Percentiles rank a stretch among this genome's conserved stretches.
Evolutionary conservation across 2,888 invertebrate genomes (phyloP).

Genomic region (Lasioglossum villosulum): DNA sequence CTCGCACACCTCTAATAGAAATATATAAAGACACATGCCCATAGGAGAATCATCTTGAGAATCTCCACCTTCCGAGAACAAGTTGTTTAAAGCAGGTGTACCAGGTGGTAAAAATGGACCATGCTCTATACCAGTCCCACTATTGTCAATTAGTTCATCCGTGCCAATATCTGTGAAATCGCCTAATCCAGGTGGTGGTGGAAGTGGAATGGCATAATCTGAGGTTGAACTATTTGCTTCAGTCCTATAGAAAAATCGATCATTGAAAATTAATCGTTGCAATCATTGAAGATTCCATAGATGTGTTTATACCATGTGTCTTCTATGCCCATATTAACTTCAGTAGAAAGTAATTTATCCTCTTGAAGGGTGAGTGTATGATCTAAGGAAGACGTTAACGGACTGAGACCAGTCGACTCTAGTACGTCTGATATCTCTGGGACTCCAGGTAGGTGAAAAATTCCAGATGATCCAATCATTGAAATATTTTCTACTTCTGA

Average conservation of each 20-base stretch:
- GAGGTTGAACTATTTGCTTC: conserved; percentile 80
- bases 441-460: conserved; percentile 77
- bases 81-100: conserved; percentile 78
- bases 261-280: not conserved
- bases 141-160: conserved; percentile 74
- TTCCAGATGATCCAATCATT: conserved; percentile 80
- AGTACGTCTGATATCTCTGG: conserved; percentile 79
- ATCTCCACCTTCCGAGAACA: conserved; percentile 81
- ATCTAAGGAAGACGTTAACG: conserved; percentile 81
- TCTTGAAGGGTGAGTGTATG: conserved; percentile 81
- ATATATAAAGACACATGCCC: conserved; percentile 71
- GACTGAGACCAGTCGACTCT: conserved; percentile 82
- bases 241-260: conserved; percentile 71
- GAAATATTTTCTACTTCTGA: conserved; percentile 79
- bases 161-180: conserved; percentile 79
- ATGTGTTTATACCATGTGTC: conserved; percentile 82
- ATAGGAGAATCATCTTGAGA: conserved; percentile 81
- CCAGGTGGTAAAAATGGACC: conserved; percentile 82
- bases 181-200: conserved; percentile 78
- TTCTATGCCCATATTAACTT: conserved; percentile 84
- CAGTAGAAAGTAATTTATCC: conserved; percentile 76
- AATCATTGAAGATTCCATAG: not conserved
- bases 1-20: not conserved
- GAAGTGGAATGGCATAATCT: conserved; percentile 81
- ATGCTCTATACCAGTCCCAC: conserved; percentile 77